Conservation (phyloP, 37 sponge, comb jelly and placozoan genomes). For the Amphimedon queenslandica region DNA sequence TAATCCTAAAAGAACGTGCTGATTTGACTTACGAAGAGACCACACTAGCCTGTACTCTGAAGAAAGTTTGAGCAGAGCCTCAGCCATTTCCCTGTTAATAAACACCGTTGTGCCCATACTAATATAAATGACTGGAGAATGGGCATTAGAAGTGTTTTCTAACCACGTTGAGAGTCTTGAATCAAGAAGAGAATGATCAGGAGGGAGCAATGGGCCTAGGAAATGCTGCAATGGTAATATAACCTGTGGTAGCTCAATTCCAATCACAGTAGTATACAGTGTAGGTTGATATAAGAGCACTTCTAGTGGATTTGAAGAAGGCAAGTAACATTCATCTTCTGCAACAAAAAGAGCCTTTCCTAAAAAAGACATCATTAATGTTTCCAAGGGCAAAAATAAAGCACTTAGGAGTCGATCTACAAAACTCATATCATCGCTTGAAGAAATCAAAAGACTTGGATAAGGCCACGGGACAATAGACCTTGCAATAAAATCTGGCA, state of each 20-base stretch:
- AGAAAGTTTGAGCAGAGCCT: constrained; percentile 6
- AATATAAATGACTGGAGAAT: constrained; percentile 58
- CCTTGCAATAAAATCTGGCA: too few relatives aligned
- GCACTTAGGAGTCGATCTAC: not conserved
- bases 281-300: not conserved
- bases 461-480: not conserved
- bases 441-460: not conserved
- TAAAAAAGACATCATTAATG: too few relatives aligned
- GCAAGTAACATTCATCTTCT: not conserved
- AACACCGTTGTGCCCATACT: constrained; percentile 52
- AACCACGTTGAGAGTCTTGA: constrained; percentile 37
- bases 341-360: not conserved
- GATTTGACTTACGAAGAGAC: constrained; percentile 37
- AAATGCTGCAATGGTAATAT: constrained; percentile 29
- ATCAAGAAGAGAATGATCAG: constrained; percentile 8
- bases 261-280: constrained; percentile 18
- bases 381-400: not conserved
- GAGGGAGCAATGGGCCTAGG: constrained; percentile 35
- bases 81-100: constrained; percentile 11
- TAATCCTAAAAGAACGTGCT: constrained; percentile 20
- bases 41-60: constrained; percentile 37
- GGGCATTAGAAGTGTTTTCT: not conserved
- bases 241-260: constrained; percentile 44
- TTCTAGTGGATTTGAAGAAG: not conserved
- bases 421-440: not conserved